A percentile compares a stretch with the other conserved stretches of the same genome.
Conservation (phyloP, 1,140 invertebrate genomes). For the Atta cephalotes region DNA sequence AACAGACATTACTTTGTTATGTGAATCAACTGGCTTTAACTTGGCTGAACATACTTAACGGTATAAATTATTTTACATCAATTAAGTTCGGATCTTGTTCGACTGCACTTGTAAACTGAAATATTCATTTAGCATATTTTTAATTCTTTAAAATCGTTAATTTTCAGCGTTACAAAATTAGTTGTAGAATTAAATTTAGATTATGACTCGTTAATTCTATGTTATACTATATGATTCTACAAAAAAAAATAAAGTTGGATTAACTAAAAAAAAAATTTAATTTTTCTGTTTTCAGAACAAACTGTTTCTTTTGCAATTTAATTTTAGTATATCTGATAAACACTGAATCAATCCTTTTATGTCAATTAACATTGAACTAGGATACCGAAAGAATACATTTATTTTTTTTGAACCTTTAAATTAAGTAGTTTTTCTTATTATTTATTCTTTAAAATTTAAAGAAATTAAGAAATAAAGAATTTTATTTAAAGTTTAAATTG, state of each 20-base stretch:
- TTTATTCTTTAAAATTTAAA: no score
- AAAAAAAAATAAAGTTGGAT: background rate
- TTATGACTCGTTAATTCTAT: background rate
- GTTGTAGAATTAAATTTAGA: background rate
- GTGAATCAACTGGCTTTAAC: background rate
- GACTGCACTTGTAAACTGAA: background rate
- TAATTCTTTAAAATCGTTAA: background rate
- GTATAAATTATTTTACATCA: constrained; percentile 7
- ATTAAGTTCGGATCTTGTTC: constrained; percentile 18
- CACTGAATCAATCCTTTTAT: background rate
- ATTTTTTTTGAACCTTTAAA: no score
- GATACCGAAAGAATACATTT: background rate
- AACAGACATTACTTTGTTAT: constrained; percentile 4
- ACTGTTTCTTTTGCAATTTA: background rate
- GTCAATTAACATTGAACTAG: background rate
- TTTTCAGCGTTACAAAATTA: background rate
- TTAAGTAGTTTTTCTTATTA: background rate
- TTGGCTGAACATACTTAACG: background rate
- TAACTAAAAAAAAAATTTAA: background rate
- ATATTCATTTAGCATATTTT: background rate
- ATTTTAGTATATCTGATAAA: constrained; percentile 2
- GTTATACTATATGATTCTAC: background rate
- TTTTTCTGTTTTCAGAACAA: background rate
- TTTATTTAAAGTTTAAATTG: background rate
- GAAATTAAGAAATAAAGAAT: no score